Conservation (phyloP, 2,888 invertebrate species). For the Aproaerema taeniolella region DNA sequence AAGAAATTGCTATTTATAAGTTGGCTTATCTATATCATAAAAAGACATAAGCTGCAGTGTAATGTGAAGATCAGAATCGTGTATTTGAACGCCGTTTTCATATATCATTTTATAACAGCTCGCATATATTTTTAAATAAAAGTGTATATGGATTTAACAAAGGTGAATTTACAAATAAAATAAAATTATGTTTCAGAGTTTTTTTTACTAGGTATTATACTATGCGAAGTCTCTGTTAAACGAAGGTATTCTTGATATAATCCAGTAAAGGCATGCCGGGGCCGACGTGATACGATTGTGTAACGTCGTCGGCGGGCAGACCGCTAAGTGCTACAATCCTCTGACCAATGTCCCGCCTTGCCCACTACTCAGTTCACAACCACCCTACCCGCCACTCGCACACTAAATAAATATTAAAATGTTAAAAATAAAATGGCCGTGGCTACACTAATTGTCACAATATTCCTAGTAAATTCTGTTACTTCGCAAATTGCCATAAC, state of each 20-base stretch:
- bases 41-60: too few relatives aligned
- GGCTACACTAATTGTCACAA: conserved; percentile 39
- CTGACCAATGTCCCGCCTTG: conserved; percentile 40
- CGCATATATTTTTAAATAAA: too few relatives aligned
- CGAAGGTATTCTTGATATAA: conserved; percentile 29
- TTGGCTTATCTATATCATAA: too few relatives aligned
- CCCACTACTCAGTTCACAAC: conserved; percentile 40
- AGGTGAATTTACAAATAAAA: too few relatives aligned
- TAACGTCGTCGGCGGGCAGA: conserved; percentile 59
- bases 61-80: too few relatives aligned
- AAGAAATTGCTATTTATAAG: too few relatives aligned
- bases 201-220: too few relatives aligned
- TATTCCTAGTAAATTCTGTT: conserved; percentile 45
- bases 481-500: conserved; percentile 34
- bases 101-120: too few relatives aligned
- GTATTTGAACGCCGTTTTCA: too few relatives aligned
- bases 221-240: background rate
- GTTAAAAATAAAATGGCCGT: conserved; percentile 40
- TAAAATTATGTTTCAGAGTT: too few relatives aligned
- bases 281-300: conserved; percentile 60
- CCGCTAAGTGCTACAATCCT: conserved; percentile 74
- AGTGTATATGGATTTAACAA: too few relatives aligned
- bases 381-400: conserved; percentile 29
- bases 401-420: conserved; percentile 27
- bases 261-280: conserved; percentile 54